Percentiles rank a stretch among this genome's conserved stretches.
Conservation (phyloP, 2,888 invertebrate genomes). For the Meandrusa payeni region DNA sequence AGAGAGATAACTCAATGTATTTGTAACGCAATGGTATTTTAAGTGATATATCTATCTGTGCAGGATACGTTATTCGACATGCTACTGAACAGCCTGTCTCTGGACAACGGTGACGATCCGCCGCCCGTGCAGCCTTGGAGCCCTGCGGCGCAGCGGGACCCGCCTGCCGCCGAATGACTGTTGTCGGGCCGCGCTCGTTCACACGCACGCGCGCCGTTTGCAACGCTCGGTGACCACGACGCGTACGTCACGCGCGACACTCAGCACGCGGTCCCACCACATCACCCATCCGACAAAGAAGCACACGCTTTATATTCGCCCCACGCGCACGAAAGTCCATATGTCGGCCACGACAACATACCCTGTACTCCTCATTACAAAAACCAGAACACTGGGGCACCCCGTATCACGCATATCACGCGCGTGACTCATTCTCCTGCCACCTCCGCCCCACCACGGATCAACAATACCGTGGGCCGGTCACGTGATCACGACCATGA, state of each 20-base stretch:
- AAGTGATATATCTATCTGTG: background rate
- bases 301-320: constrained; percentile 26
- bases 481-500: no score
- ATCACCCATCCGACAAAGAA: background rate
- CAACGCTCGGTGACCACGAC: no score
- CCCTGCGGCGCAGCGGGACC: constrained; percentile 40
- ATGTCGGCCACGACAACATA: no score
- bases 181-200: constrained; percentile 23
- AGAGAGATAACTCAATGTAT: no score
- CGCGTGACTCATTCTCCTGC: no score
- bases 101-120: constrained; percentile 45
- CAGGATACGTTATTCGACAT: constrained; percentile 73
- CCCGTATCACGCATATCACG: no score
- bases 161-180: constrained; percentile 26
- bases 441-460: no score
- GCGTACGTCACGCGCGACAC: background rate
- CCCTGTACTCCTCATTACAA: no score
- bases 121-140: constrained; percentile 66
- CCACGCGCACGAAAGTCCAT: constrained; percentile 4
- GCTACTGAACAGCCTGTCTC: constrained; percentile 60
- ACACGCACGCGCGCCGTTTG: constrained; percentile 24
- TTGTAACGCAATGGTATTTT: no score
- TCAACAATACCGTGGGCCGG: no score
- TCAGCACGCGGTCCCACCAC: constrained; percentile 1
- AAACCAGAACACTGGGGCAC: no score